These are phyloP conservation scores for Drosophila rufa DNA, from an alignment of 1,140 invertebrate genomes.

Conservation along the genomic window DNA sequence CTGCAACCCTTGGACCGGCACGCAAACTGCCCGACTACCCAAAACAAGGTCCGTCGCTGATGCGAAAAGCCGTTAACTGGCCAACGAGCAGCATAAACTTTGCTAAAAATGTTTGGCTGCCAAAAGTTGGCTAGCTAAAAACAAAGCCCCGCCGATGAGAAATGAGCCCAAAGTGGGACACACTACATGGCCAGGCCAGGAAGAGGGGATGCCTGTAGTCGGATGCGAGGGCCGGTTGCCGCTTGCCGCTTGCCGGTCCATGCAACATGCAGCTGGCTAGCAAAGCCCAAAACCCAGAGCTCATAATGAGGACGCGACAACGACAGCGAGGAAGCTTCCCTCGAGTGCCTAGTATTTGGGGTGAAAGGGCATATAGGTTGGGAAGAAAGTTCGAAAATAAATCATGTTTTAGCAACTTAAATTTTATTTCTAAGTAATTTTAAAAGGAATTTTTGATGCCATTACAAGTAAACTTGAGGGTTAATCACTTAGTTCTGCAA, in stretches of 20 bases:
- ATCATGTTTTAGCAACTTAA: no score
- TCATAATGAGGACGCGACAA: constrained; percentile 63
- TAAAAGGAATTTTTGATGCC: no score
- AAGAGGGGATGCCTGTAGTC: background rate
- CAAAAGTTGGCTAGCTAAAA: constrained; percentile 66
- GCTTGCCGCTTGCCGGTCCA: background rate
- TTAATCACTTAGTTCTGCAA: no score
- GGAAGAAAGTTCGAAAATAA: no score
- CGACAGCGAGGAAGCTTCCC: constrained; percentile 29
- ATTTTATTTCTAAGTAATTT: no score
- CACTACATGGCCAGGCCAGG: constrained; percentile 39
- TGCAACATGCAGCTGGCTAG: constrained; percentile 56
- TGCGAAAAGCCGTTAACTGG: constrained; percentile 75
- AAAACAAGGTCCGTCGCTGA: constrained; percentile 50
- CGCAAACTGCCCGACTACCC: constrained; percentile 47
- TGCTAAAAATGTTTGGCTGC: constrained; percentile 68
- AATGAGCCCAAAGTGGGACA: constrained; percentile 67
- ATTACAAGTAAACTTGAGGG: no score
- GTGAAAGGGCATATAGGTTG: constrained; percentile 6
- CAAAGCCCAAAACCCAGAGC: constrained; percentile 39
- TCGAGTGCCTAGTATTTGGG: background rate
- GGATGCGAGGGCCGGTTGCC: background rate
- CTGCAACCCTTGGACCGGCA: constrained; percentile 39
- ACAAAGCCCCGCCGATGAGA: constrained; percentile 71
- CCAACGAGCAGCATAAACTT: constrained; percentile 68